A percentile compares a stretch with the other conserved stretches of the same genome.
These are phyloP conservation scores for Acanthurus lineatus DNA, from an alignment of 2,797 vertebrate species.

Conservation along the genomic window DNA sequence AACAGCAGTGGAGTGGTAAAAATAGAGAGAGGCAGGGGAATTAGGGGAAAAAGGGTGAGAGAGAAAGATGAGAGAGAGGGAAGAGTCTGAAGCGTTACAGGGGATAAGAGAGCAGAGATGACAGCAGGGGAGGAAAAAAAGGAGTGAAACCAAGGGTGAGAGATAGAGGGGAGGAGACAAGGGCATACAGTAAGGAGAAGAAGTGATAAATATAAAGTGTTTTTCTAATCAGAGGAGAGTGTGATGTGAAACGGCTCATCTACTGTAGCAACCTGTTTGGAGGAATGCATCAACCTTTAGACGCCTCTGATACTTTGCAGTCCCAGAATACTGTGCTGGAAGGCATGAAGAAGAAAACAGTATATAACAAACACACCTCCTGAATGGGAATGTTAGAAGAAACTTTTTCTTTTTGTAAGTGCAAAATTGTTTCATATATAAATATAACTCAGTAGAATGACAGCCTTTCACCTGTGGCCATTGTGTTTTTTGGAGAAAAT, in stretches of 20 bases:
- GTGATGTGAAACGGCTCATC: slow-evolving; percentile 53
- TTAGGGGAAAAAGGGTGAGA: slow-evolving; percentile 50
- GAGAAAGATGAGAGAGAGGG: slow-evolving; percentile 58
- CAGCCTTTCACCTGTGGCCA: slow-evolving; percentile 30
- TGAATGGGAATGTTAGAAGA: slow-evolving; percentile 29
- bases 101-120: slow-evolving; percentile 62
- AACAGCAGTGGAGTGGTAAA: slow-evolving; percentile 68
- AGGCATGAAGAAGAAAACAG: slow-evolving; percentile 6
- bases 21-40: slow-evolving; percentile 68
- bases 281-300: slow-evolving; percentile 39
- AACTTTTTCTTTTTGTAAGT: slow-evolving; percentile 15
- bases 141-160: slow-evolving; percentile 47
- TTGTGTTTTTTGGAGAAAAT: slow-evolving; percentile 34
- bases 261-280: slow-evolving; percentile 35
- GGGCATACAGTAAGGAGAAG: slow-evolving; percentile 46
- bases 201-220: slow-evolving; percentile 67
- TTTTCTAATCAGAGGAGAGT: slow-evolving; percentile 61
- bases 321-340: not conserved
- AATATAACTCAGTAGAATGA: slow-evolving; percentile 27
- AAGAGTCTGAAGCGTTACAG: slow-evolving; percentile 58
- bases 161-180: slow-evolving; percentile 54
- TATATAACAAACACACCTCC: slow-evolving; percentile 3
- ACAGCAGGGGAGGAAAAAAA: slow-evolving; percentile 39
- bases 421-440: slow-evolving; percentile 11
- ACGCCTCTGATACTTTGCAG: slow-evolving; percentile 13